Percentiles rank a stretch among this genome's conserved stretches.
These are phyloP conservation scores for Drosophila gunungcola DNA, from an alignment of 1,140 invertebrate species.

Conservation along the genomic window DNA sequence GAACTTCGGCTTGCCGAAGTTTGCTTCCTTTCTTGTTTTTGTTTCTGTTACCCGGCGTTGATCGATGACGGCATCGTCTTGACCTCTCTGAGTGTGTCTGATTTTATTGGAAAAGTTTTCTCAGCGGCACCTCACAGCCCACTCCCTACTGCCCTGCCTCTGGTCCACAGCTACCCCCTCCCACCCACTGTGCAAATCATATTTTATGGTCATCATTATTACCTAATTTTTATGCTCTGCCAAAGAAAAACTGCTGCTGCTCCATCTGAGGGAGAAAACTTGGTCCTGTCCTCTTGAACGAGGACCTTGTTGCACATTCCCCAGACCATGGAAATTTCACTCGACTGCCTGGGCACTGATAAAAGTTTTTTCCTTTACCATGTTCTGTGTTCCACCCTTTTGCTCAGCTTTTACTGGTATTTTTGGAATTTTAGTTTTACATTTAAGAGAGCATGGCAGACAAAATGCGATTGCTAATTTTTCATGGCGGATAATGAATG, in stretches of 20 bases:
- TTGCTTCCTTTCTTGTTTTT: too few species aligned
- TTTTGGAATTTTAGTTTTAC: conserved; percentile 50
- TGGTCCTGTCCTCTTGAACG: conserved; percentile 47
- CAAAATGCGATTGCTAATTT: conserved; percentile 81
- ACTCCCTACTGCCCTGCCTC: neutral
- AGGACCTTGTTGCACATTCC: conserved; percentile 69
- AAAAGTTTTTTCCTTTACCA: conserved; percentile 56
- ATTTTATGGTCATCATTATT: conserved; percentile 83
- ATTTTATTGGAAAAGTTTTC: conserved; percentile 83
- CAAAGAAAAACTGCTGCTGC: conserved; percentile 27
- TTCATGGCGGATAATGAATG: conserved; percentile 80
- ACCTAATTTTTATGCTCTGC: conserved; percentile 78
- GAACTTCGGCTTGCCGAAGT: too few species aligned
- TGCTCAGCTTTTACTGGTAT: neutral
- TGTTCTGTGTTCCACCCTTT: conserved; percentile 1
- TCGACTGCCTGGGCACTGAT: conserved; percentile 61
- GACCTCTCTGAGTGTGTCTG: conserved; percentile 67
- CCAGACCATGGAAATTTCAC: conserved; percentile 5
- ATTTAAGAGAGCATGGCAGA: conserved; percentile 68
- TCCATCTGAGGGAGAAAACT: conserved; percentile 51
- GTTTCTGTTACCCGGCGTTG: conserved; percentile 27
- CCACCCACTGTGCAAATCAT: conserved; percentile 57
- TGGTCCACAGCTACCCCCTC: neutral
- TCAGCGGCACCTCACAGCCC: conserved; percentile 3
- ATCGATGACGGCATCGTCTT: conserved; percentile 70